Base-by-base conservation (phyloP, 2,113 vertebrate species). In the Zeus faber region DNA sequence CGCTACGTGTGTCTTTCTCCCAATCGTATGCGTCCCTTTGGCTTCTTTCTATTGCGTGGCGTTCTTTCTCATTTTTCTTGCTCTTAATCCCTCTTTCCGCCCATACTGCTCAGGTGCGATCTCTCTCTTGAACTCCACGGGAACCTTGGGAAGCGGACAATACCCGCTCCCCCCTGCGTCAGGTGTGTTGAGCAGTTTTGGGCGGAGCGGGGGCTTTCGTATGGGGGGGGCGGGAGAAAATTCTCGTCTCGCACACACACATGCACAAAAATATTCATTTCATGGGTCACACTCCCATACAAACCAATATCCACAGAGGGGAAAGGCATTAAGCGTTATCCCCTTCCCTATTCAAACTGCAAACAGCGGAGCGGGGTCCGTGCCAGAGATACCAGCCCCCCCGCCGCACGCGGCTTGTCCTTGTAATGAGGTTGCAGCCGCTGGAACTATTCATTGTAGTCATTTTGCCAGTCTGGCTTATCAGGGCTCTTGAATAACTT, bases 251-350 rank as follows among this genome's bases (percentile, higher is more conserved):
- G 8, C 31, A 33, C 31, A 33, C 31, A 37, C 33, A 37, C 33
- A n/a, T 1, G n/a, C 68, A 45, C 61, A 73, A 77, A 80, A 83
- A 87, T 77, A 84, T 80, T 84, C 60, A 87, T 85, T 83, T 85
- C 81, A 80, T 54, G 67, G 80, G 70, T 85, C 70, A 54, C 65
- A 78, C 72, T 77, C 66, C 76, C 69, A 67, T 41, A 79, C 67
- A 66, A 79, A 72, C 70, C 67, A 59, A 80, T 81, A 79, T 77
- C 56, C 67, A 65, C 24, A 26, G 27, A 49, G 66, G 67, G 67
- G 65, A 61, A 57, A 76, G 70, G 72, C 72, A 77, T 80, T 77
- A 77, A 52, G 74, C 70, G 64, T 74, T 67, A 75, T 75, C 77
- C 64, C 54, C 27, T 52, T 59, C 66, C 61, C 58, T 66, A 79